Base-by-base conservation (phyloP, 2,113 vertebrate genomes). In the Malurus elegans region DNA sequence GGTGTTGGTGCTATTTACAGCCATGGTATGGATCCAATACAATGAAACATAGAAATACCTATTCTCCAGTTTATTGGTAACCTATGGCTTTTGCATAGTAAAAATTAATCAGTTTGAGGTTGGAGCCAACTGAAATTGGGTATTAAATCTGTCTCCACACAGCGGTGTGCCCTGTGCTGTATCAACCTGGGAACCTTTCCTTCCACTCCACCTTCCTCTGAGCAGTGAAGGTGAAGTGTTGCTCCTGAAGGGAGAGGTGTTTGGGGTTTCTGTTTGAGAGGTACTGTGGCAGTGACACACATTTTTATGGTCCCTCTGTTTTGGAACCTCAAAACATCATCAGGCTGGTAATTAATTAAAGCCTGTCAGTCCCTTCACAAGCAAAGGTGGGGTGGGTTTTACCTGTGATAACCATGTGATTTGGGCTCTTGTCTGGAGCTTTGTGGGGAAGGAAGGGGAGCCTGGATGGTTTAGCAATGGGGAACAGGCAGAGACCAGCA, bases 21-120 rank as follows among this genome's bases (percentile, higher is more conserved):
- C 70, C 1, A 1, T 29, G 60, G 13, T 2, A 0, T 11, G 29
- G n/a, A 10, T 58, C 64, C 76, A 74, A 0, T 19, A 5, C 21
- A n/a, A 6, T 31, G 14, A 64, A 74, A 40, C 23, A 6, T 1
- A 65, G 47, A 26, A 73, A 40, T n/a, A 44, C 12, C 23, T 36
- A 0, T 38, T 76, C n/a, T 69, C 19, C 6, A 9, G 17, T 44
- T 65, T 69, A 65, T 83, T 76, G 12, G 26, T 53, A 34, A 73
- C 38, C 21, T 76, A 1, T 1, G 36, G 24, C 14, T 78, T 84
- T 19, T 73, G 47, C 16, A 15, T 48, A 10, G 40, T n/a, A 34
- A 44, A 28, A 65, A 38, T 45, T 3, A 71, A 11, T 70, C 31
- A 7, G 0, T 60, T 71, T 21, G 32, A 34, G 15, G 23, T 19